Evolutionary conservation across 2,113 vertebrate genomes (phyloP).

Genomic region (Eleginops maclovinus): DNA sequence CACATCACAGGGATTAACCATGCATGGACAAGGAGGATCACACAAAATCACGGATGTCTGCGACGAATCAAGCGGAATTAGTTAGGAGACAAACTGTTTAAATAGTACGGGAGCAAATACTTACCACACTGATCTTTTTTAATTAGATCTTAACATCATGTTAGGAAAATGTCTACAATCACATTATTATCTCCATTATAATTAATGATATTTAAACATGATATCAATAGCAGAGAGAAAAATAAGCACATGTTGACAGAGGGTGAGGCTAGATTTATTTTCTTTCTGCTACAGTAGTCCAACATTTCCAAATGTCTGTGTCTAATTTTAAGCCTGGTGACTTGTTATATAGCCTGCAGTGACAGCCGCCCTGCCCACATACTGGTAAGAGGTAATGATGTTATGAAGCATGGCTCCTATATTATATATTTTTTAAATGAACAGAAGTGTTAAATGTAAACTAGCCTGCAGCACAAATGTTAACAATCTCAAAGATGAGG

Average conservation of each 20-base stretch:
- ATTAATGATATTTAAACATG: not conserved
- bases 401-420: conserved; percentile 44
- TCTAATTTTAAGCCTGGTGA: conserved; percentile 44
- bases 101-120: not conserved
- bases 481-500: conserved; percentile 21
- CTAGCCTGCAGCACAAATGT: conserved; percentile 25
- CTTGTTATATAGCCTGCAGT: conserved; percentile 38
- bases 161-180: not conserved
- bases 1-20: not conserved
- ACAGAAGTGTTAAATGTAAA: conserved; percentile 41
- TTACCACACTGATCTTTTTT: not conserved
- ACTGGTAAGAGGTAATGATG: conserved; percentile 53
- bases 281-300: conserved; percentile 22
- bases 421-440: conserved; percentile 15
- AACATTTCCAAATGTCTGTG: conserved; percentile 44
- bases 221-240: not conserved
- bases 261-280: conserved; percentile 12
- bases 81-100: not conserved
- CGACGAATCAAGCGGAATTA: not conserved
- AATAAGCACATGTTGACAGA: too few relatives aligned
- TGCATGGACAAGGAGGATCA: not conserved
- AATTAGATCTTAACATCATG: not conserved
- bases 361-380: conserved; percentile 41
- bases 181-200: not conserved
- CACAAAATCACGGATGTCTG: not conserved